Base-by-base conservation (phyloP, 2,888 invertebrate species). In the Atethmia centrago region DNA sequence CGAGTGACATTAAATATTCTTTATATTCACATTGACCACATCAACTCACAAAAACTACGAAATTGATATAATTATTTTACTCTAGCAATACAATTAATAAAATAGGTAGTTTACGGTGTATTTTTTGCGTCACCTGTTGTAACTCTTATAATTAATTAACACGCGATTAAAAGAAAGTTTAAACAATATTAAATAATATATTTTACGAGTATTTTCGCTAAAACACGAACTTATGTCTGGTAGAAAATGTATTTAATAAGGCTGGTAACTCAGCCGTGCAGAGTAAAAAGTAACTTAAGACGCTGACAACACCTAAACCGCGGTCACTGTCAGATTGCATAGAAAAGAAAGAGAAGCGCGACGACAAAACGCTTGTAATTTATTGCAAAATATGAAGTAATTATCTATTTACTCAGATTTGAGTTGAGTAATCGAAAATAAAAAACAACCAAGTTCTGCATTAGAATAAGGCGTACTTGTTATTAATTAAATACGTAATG, bases 51-150 rank as follows among this genome's bases (percentile, higher is more conserved):
- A 83, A 79, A 63, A 70, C 45, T 31, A 7, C 63, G 40, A 74
- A 67, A 83, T 74, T 83, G 16, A 79, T 83, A 74, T 74, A 0
- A 79, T 83, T 83, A 79, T 79, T 74, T 67, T 64, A 49, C 69
- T 56, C 49, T 83, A 63, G 62, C 74, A 79, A 80, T 65, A 78
- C 61, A 51, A 66, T 79, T 82, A 63, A 72, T 68, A 65, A 79
- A 62, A 65, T 56, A n/a, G n/a, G n/a, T n/a, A 16, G 45, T 68
- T 56, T 82, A 53, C 21, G 45, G 25, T 73, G 31, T 65, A 42
- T 31, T 80, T 80, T 79, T 77, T 77, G 55, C 70, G 31, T 62
- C 56, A 82, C 31, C 56, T 40, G 61, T 63, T 77, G 47, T 70
- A 28, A 63, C 25, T 77, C 64, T 63, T 62, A 59, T 69, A 77